phyloP scores from a whole-genome alignment of 2,797 vertebrate genomes.

The Myotis planiceps region DNA sequence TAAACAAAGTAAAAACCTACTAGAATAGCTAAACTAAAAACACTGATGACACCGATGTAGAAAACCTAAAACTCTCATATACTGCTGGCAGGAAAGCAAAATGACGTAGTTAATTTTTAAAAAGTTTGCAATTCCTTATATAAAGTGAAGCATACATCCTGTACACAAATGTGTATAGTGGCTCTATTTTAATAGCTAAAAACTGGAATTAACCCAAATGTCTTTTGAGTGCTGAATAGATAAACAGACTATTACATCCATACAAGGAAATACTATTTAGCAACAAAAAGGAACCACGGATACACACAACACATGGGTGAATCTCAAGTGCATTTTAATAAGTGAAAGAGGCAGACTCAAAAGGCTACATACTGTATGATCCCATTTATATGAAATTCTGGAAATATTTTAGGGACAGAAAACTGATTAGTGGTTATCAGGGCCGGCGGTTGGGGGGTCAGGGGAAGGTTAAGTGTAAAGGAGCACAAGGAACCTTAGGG shows the following conservation, averaged over 20 bases:
- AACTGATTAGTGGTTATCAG: not conserved
- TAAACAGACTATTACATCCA: not conserved
- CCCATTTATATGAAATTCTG: not conserved
- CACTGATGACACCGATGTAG: not conserved
- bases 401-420: not conserved
- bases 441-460: not conserved
- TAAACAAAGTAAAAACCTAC: not conserved
- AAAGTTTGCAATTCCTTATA: not conserved
- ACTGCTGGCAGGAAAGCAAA: not conserved
- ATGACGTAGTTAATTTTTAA: not conserved
- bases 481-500: not conserved
- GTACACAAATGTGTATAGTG: not conserved
- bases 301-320: not conserved
- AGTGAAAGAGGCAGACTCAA: not conserved
- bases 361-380: not conserved
- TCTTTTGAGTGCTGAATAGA: not conserved
- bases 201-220: not conserved
- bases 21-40: slow-evolving; percentile 1
- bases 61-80: not conserved
- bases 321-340: not conserved
- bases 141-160: not conserved
- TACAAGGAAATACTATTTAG: not conserved
- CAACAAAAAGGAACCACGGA: not conserved
- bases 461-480: not conserved
- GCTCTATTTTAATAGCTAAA: not conserved